These are phyloP conservation scores for Scolopax mira DNA, from an alignment of 2,113 vertebrate species.

Conservation along the genomic window DNA sequence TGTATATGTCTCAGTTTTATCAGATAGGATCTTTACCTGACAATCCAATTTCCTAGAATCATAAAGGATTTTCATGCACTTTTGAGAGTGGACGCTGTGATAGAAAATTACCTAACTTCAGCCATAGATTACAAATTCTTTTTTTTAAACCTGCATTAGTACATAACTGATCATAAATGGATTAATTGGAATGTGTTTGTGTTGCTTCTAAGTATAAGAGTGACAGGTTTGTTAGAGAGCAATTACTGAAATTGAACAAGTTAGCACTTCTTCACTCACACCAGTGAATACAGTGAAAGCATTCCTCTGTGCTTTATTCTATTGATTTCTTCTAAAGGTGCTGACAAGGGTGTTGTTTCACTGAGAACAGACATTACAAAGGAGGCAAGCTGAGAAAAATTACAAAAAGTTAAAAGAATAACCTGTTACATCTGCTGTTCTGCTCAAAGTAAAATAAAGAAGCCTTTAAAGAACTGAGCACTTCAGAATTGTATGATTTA, in stretches of 20 bases:
- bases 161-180: neutral
- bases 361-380: neutral
- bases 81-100: neutral
- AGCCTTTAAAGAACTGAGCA: neutral
- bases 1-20: neutral
- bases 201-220: neutral
- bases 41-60: neutral
- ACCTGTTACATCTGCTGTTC: neutral
- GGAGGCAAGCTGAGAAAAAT: constrained; percentile 16
- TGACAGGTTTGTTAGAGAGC: neutral
- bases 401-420: constrained; percentile 5
- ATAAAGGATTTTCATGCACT: neutral
- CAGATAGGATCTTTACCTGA: neutral
- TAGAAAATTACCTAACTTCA: neutral
- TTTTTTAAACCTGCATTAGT: neutral
- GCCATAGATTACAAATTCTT: neutral
- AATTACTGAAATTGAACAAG: neutral
- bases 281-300: neutral
- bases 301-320: neutral
- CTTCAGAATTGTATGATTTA: neutral
- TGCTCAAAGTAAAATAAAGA: neutral
- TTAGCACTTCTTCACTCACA: neutral
- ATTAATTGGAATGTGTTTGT: neutral
- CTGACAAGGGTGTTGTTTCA: constrained; percentile 17
- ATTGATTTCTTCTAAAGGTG: constrained; percentile 12